These are phyloP conservation scores for Acanthurus leucopareius DNA, from an alignment of 2,797 vertebrate genomes.

Conservation along the genomic window DNA sequence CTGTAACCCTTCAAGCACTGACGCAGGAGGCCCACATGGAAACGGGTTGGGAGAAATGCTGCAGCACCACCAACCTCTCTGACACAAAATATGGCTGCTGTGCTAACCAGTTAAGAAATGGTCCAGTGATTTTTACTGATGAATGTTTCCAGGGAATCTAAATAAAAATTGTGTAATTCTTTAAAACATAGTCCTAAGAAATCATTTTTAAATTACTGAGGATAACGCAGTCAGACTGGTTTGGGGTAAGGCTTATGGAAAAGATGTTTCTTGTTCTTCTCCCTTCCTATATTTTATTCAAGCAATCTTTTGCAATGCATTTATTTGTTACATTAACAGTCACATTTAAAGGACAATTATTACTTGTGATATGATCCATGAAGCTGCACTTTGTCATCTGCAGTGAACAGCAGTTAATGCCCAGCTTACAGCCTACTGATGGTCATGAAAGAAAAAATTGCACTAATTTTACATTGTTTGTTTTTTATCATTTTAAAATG, in stretches of 20 bases:
- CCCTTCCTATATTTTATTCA: not conserved
- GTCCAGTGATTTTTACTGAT: slow-evolving; percentile 2
- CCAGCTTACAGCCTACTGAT: not conserved
- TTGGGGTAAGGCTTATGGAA: too few species aligned
- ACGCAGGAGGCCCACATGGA: slow-evolving; percentile 26
- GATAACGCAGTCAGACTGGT: too few species aligned
- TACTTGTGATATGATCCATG: not conserved
- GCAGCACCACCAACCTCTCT: slow-evolving; percentile 18
- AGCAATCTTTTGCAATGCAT: not conserved
- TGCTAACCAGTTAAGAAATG: slow-evolving; percentile 15
- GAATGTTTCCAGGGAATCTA: slow-evolving; percentile 7
- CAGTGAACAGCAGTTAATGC: not conserved
- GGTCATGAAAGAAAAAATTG: too few species aligned
- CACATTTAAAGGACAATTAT: not conserved
- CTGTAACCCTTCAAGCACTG: slow-evolving; percentile 39
- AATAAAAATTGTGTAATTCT: not conserved
- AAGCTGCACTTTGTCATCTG: not conserved
- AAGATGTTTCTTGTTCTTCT: not conserved
- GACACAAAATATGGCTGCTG: slow-evolving; percentile 10
- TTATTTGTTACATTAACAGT: not conserved
- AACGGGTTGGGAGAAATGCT: slow-evolving; percentile 35
- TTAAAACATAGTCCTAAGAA: not conserved
- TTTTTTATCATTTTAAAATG: not conserved
- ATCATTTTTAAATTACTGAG: not conserved
- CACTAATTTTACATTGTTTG: too few species aligned